Conservation (phyloP, 2,113 vertebrate species). For the Gymnocephalus cernua region DNA sequence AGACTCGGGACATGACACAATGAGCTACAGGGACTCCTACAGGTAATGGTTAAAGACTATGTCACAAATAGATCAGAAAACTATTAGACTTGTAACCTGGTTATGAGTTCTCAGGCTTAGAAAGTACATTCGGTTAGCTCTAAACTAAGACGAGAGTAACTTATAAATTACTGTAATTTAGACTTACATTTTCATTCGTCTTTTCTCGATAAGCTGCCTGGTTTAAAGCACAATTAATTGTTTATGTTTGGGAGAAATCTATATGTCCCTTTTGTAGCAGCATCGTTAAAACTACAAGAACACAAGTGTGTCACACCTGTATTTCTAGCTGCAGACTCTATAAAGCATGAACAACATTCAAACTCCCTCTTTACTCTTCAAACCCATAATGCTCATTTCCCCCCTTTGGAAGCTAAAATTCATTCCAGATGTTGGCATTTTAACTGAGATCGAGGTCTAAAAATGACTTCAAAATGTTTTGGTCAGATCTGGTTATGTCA, state of each 20-base stretch:
- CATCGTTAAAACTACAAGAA: constrained; percentile 1
- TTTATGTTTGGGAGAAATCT: background rate
- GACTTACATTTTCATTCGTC: background rate
- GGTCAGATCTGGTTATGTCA: constrained; percentile 76
- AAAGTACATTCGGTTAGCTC: background rate
- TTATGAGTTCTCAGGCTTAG: background rate
- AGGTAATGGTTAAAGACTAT: constrained; percentile 81
- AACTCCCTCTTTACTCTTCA: constrained; percentile 28
- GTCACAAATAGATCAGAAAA: background rate
- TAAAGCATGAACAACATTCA: constrained; percentile 43
- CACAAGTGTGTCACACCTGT: constrained; percentile 27
- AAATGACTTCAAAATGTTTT: constrained; percentile 77
- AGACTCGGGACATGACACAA: constrained; percentile 98
- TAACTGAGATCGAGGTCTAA: constrained; percentile 55
- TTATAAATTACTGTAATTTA: background rate
- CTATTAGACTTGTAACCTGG: background rate
- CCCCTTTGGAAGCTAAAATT: constrained; percentile 45
- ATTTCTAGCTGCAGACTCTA: constrained; percentile 11
- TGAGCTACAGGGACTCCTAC: constrained; percentile 99
- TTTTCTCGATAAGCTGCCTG: background rate
- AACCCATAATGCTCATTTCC: constrained; percentile 38
- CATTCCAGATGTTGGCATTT: constrained; percentile 74
- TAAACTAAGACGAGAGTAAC: background rate
- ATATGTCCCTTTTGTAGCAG: background rate
- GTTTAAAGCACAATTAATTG: background rate